These are phyloP conservation scores for Polyploca ridens DNA, from an alignment of 2,888 invertebrate genomes.

Conservation along the genomic window DNA sequence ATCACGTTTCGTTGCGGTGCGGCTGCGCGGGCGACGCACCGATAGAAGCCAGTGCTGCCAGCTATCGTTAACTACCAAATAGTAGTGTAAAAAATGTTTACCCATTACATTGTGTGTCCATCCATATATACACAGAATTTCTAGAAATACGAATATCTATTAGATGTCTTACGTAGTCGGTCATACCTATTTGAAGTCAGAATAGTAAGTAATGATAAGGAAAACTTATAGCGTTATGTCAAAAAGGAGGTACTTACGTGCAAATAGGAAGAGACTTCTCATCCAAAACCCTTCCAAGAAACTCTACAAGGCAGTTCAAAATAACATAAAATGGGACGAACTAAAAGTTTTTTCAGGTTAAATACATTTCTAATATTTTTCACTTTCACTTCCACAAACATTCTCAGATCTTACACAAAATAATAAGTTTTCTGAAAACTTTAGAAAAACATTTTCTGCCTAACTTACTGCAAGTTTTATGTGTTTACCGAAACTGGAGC, in stretches of 20 bases:
- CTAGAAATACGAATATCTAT: no score
- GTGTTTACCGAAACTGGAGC: conserved; percentile 8
- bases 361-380: background rate
- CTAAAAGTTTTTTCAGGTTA: no score
- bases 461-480: background rate
- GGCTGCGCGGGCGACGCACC: conserved; percentile 39
- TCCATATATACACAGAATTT: no score
- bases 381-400: background rate
- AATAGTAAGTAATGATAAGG: background rate
- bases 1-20: conserved; percentile 58
- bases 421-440: background rate
- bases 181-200: background rate
- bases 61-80: conserved; percentile 13
- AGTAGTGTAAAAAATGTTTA: no score
- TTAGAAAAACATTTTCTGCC: background rate
- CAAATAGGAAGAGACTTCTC: no score
- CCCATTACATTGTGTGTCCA: no score
- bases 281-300: no score
- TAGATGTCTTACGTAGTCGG: no score
- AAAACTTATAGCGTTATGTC: no score
- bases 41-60: conserved; percentile 16
- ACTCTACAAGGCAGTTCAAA: no score
- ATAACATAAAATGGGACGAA: no score
- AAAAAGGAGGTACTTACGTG: no score
- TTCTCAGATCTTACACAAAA: background rate